A percentile compares a stretch with the other conserved stretches of the same genome.
phyloP scores from a whole-genome alignment of 2,797 vertebrate genomes.

The Brotogeris chrysoptera region DNA sequence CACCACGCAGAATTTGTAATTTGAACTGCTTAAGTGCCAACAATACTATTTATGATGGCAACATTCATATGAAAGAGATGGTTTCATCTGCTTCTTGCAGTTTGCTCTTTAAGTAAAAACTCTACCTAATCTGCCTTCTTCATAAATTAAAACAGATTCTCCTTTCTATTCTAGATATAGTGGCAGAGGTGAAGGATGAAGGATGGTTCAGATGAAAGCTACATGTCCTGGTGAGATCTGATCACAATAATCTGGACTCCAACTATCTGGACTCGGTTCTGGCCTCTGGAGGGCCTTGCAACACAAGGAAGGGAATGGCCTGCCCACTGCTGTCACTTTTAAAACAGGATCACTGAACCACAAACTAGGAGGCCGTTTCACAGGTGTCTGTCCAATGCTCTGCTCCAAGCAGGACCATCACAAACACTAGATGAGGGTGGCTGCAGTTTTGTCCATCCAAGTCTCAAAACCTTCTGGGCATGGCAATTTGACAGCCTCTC shows the following conservation, averaged over 20 bases:
- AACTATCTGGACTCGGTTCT: accelerated
- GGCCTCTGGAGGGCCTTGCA: background rate
- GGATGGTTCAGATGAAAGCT: background rate
- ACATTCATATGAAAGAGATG: background rate
- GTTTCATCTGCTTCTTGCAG: background rate
- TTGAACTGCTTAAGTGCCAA: background rate
- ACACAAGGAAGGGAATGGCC: background rate
- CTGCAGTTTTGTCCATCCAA: background rate
- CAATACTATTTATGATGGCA: background rate
- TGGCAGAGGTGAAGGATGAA: background rate
- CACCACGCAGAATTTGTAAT: background rate
- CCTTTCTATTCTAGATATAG: background rate
- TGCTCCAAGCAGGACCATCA: background rate
- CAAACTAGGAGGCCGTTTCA: background rate
- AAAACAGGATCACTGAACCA: background rate
- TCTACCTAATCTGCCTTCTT: background rate
- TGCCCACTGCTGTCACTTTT: background rate
- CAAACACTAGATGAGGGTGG: background rate
- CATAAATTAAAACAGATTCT: background rate
- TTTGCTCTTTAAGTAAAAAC: background rate
- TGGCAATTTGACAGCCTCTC: background rate
- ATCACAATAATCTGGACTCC: background rate
- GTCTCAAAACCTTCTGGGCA: background rate
- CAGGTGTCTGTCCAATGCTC: accelerated
- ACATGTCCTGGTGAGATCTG: background rate